A percentile compares a stretch with the other conserved stretches of the same genome.
Evolutionary conservation across 2,113 vertebrate species (phyloP).

Genomic region (Chamaetylas fuelleborni): DNA sequence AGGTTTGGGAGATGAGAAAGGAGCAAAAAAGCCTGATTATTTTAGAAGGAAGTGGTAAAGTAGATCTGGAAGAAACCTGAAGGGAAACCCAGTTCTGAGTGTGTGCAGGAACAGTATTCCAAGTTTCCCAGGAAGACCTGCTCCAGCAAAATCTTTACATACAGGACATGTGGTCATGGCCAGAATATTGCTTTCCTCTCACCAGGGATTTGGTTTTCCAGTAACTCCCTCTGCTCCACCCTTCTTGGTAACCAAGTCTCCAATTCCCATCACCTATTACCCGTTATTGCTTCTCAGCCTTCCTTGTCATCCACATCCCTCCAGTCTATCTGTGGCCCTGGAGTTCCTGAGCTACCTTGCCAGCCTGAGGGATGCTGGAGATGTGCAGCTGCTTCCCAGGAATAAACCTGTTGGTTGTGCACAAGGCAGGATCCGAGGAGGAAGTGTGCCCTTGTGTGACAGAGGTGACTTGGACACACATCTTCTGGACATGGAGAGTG

Average conservation of each 20-base stretch:
- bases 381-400: neutral
- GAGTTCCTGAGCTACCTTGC: neutral
- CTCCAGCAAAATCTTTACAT: neutral
- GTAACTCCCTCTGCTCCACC: neutral
- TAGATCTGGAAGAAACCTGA: neutral
- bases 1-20: neutral
- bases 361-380: neutral
- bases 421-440: neutral
- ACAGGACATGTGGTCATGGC: too few species aligned
- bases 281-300: neutral
- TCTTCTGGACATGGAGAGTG: neutral
- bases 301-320: neutral
- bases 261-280: neutral
- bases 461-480: fast-evolving
- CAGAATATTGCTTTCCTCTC: neutral
- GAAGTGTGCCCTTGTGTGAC: neutral
- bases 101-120: neutral
- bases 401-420: neutral
- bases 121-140: neutral
- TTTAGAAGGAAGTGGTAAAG: neutral
- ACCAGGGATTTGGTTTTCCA: neutral
- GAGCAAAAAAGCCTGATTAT: neutral
- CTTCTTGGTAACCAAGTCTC: neutral
- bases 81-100: neutral
- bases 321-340: neutral